These are phyloP conservation scores for Drosophila nebulosa DNA, from an alignment of 1,140 invertebrate species.

Conservation along the genomic window DNA sequence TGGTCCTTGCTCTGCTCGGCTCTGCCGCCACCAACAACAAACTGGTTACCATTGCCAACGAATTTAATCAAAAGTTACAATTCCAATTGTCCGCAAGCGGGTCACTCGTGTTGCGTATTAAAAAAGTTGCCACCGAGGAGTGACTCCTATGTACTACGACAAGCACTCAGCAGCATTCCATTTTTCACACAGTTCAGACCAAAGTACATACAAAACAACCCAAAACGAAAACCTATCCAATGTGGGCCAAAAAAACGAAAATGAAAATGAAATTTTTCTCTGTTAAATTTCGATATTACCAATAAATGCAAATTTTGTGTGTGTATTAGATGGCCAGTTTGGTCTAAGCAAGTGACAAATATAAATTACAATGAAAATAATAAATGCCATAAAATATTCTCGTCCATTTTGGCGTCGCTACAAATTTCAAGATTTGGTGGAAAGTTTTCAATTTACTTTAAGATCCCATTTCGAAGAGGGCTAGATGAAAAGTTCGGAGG, in stretches of 20 bases:
- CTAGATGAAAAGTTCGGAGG: too few relatives aligned
- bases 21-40: constrained; percentile 27
- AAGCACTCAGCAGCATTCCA: neutral
- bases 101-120: constrained; percentile 78
- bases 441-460: too few relatives aligned
- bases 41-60: constrained; percentile 70
- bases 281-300: neutral
- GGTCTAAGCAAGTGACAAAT: neutral
- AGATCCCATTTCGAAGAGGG: too few relatives aligned
- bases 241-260: neutral
- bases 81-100: constrained; percentile 78
- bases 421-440: too few relatives aligned
- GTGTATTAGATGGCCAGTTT: neutral
- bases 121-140: constrained; percentile 65
- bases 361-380: neutral
- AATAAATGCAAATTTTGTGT: neutral
- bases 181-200: neutral
- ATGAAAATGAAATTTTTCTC: neutral
- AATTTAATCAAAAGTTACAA: constrained; percentile 79
- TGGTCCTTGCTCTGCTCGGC: neutral
- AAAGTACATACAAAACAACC: neutral
- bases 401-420: too few relatives aligned
- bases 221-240: neutral
- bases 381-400: too few relatives aligned
- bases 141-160: neutral